phyloP scores from a whole-genome alignment of 53 echinoderm and acorn worm species.

The Mesocentrotus franciscanus region DNA sequence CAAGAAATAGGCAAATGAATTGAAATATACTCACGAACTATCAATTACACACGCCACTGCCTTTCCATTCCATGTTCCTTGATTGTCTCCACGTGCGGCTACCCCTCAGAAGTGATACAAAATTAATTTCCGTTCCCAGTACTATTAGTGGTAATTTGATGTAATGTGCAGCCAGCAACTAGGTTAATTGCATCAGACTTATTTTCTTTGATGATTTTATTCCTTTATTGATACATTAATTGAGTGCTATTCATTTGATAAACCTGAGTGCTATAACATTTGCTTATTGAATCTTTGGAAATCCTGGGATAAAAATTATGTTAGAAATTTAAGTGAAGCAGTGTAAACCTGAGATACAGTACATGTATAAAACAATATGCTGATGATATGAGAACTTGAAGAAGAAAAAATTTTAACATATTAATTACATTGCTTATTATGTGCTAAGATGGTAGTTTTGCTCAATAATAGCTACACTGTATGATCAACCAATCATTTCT shows the following conservation, averaged over 20 bases:
- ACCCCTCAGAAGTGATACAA: constrained; percentile 51
- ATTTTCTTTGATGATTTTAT: constrained; percentile 57
- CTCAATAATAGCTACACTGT: background rate
- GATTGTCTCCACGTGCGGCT: constrained; percentile 51
- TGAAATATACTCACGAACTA: constrained; percentile 63
- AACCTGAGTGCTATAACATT: background rate
- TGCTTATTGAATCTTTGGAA: background rate
- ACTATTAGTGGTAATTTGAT: constrained; percentile 64
- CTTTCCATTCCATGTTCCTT: constrained; percentile 14
- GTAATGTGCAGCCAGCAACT: constrained; percentile 58
- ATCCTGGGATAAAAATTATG: background rate
- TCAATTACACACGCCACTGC: constrained; percentile 65
- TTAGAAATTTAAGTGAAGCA: background rate
- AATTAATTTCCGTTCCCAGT: constrained; percentile 64
- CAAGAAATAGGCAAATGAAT: constrained; percentile 50
- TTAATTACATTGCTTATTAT: background rate
- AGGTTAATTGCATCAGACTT: constrained; percentile 60
- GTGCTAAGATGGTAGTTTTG: background rate
- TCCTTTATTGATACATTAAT: constrained; percentile 26
- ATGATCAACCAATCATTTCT: no score
- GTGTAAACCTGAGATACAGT: background rate
- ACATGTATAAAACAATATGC: background rate
- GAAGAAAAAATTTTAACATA: background rate
- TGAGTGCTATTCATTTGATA: constrained; percentile 45
- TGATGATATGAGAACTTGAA: background rate